Evolutionary conservation across 1,140 invertebrate species (phyloP).

Genomic region (Halictus rubicundus): DNA sequence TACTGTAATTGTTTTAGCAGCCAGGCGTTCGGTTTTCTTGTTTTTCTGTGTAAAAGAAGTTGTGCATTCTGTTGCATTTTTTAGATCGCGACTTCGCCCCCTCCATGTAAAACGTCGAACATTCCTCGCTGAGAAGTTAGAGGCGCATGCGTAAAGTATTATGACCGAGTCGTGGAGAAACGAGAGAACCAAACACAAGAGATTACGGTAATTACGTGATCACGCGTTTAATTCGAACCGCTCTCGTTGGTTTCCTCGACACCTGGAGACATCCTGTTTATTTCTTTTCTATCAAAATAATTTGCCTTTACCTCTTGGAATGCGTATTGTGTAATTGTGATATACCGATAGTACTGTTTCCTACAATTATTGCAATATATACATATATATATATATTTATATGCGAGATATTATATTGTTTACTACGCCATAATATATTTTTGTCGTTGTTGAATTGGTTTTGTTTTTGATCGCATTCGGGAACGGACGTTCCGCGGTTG

Average conservation of each 20-base stretch:
- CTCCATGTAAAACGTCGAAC: background rate
- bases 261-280: background rate
- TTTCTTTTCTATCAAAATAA: slow-evolving; percentile 31
- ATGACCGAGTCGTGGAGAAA: background rate
- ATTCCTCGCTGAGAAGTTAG: slow-evolving; percentile 17
- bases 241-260: too few species aligned
- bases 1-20: background rate
- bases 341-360: slow-evolving; percentile 41
- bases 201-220: too few species aligned
- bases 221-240: too few species aligned
- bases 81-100: background rate
- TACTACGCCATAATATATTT: slow-evolving; percentile 29
- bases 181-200: background rate
- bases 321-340: slow-evolving; percentile 32
- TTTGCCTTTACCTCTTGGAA: background rate
- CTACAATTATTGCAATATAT: slow-evolving; percentile 19
- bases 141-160: background rate
- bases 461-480: slow-evolving; percentile 3
- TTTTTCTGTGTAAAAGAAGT: background rate
- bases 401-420: slow-evolving; percentile 29
- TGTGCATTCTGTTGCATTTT: background rate
- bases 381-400: slow-evolving; percentile 31
- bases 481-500: background rate
- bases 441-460: slow-evolving; percentile 39
- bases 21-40: background rate